Percentiles rank a stretch among this genome's conserved stretches.
Evolutionary conservation across 2,888 invertebrate species (phyloP).

Genomic region (Brenthis daphne): DNA sequence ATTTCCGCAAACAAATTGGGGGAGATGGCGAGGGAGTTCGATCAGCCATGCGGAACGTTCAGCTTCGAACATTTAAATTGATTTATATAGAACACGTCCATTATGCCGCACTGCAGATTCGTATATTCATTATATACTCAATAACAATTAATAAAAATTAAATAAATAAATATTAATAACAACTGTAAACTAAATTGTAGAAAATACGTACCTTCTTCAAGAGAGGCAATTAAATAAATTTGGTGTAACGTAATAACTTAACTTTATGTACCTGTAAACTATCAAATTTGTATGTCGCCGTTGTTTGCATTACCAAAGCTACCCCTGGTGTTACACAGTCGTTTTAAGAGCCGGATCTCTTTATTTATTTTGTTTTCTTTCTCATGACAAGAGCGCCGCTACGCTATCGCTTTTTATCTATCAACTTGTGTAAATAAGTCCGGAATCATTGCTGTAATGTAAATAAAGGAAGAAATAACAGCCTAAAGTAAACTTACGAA

Average conservation of each 20-base stretch:
- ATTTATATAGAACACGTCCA: conserved; percentile 40
- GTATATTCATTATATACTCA: background rate
- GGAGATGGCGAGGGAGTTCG: conserved; percentile 41
- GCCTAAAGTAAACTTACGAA: conserved; percentile 61
- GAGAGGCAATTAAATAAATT: background rate
- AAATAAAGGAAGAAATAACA: conserved; percentile 73
- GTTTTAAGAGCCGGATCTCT: conserved; percentile 58
- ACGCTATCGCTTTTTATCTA: conserved; percentile 72
- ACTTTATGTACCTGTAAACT: conserved; percentile 42
- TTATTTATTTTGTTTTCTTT: conserved; percentile 70
- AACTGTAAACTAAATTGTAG: too few species aligned
- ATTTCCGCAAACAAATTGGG: conserved; percentile 54
- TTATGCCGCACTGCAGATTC: conserved; percentile 10
- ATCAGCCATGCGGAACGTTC: conserved; percentile 41
- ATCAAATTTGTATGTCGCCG: conserved; percentile 41
- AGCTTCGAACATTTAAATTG: conserved; percentile 49
- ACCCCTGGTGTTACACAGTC: conserved; percentile 70
- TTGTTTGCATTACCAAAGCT: conserved; percentile 58
- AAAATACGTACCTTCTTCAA: too few species aligned
- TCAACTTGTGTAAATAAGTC: conserved; percentile 70
- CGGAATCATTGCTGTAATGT: conserved; percentile 66
- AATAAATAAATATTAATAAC: too few species aligned
- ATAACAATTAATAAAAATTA: background rate
- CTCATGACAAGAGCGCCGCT: conserved; percentile 69
- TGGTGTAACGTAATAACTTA: conserved; percentile 13